Conservation (phyloP, 2,797 vertebrate species). For the Myripristis murdjan region DNA sequence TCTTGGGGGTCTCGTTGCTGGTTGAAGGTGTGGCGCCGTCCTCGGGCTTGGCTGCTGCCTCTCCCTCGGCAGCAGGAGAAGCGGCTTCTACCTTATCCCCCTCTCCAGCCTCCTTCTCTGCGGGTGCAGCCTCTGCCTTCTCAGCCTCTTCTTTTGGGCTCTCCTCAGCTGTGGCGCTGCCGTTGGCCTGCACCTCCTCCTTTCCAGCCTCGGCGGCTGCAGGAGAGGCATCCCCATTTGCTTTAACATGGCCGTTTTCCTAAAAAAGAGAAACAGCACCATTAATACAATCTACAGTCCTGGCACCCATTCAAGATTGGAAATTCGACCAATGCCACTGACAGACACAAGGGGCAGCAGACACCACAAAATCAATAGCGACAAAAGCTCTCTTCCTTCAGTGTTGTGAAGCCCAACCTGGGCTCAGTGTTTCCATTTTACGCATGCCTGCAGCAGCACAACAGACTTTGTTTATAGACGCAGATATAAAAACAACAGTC, state of each 20-base stretch:
- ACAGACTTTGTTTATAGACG: not conserved
- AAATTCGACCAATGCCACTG: slow-evolving; percentile 9
- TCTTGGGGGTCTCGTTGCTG: slow-evolving; percentile 94
- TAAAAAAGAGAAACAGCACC: slow-evolving; percentile 62
- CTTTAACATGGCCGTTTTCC: slow-evolving; percentile 96
- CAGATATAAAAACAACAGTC: not conserved
- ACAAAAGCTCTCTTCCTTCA: slow-evolving; percentile 17
- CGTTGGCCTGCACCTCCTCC: slow-evolving; percentile 92
- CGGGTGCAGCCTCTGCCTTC: slow-evolving; percentile 69
- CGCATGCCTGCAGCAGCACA: not conserved
- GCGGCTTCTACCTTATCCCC: slow-evolving; percentile 83
- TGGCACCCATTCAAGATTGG: not conserved
- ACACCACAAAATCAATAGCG: slow-evolving; percentile 42
- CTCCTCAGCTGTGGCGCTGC: slow-evolving; percentile 88
- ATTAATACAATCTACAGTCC: slow-evolving; percentile 17
- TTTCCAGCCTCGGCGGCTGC: slow-evolving; percentile 90
- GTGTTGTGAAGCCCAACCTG: not conserved
- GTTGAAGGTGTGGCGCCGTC: slow-evolving; percentile 88
- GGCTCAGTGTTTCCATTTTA: not conserved
- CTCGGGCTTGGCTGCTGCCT: slow-evolving; percentile 86
- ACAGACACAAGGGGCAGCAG: slow-evolving; percentile 70
- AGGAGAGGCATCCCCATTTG: slow-evolving; percentile 93
- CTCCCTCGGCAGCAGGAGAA: slow-evolving; percentile 86
- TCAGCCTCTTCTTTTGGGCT: slow-evolving; percentile 84
- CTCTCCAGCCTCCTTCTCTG: slow-evolving; percentile 72